Conservation (phyloP, 2,888 invertebrate species). For the Bombylius major region DNA sequence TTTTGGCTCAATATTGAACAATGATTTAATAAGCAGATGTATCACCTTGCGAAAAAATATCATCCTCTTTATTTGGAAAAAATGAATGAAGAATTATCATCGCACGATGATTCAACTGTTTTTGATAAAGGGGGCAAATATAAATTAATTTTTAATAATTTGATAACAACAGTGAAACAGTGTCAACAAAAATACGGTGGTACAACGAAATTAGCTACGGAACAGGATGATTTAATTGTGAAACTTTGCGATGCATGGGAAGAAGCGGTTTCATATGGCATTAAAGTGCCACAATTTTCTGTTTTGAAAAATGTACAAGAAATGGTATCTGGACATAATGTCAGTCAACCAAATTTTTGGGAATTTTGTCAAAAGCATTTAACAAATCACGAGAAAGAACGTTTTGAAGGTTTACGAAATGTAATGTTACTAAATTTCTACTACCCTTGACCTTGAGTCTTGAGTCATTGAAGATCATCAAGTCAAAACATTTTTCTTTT, state of each 20-base stretch:
- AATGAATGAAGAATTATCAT: background rate
- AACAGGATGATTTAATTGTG: slow-evolving; percentile 49
- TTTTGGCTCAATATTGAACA: too few species aligned
- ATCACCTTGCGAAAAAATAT: background rate
- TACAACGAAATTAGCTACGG: slow-evolving; percentile 79
- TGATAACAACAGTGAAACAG: slow-evolving; percentile 25
- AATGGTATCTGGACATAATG: slow-evolving; percentile 44
- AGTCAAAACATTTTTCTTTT: too few species aligned
- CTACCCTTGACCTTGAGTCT: background rate
- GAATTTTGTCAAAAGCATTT: slow-evolving; percentile 65
- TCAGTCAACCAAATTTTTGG: slow-evolving; percentile 50
- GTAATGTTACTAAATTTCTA: slow-evolving; percentile 21
- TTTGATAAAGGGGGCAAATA: slow-evolving; percentile 10
- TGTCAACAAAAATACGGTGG: slow-evolving; percentile 80
- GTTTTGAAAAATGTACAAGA: slow-evolving; percentile 58
- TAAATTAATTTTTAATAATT: slow-evolving; percentile 27
- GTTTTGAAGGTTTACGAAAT: slow-evolving; percentile 57
- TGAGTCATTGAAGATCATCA: too few species aligned
- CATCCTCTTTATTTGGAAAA: background rate
- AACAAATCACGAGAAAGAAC: slow-evolving; percentile 76
- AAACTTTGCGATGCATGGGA: slow-evolving; percentile 63
- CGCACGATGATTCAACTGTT: background rate
- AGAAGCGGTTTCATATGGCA: slow-evolving; percentile 63
- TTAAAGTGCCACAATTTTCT: slow-evolving; percentile 46
- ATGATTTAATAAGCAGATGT: background rate